A percentile compares a stretch with the other conserved stretches of the same genome.
phyloP scores from a whole-genome alignment of 2,888 invertebrate species.

The Mactromeris polynyma region DNA sequence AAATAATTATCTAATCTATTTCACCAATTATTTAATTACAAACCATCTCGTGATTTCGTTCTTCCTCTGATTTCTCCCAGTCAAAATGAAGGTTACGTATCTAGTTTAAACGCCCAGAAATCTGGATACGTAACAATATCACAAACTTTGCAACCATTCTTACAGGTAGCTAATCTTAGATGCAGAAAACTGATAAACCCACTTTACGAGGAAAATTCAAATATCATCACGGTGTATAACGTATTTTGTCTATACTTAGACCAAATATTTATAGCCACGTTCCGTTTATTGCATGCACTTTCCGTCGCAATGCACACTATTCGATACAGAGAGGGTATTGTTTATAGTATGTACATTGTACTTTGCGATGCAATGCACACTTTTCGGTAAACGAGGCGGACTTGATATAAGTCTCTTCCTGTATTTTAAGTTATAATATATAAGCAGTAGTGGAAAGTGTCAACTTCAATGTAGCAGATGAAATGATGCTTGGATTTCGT shows the following conservation, averaged over 20 bases:
- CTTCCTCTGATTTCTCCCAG: background rate
- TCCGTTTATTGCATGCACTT: too few species aligned
- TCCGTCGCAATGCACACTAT: too few species aligned
- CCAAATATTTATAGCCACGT: too few species aligned
- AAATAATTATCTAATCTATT: conserved; percentile 10
- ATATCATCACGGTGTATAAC: background rate
- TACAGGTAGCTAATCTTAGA: background rate
- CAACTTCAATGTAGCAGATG: too few species aligned
- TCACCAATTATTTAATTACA: conserved; percentile 7
- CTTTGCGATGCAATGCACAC: too few species aligned
- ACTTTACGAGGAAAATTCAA: background rate
- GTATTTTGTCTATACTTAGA: background rate
- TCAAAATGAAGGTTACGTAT: background rate
- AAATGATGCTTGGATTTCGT: too few species aligned
- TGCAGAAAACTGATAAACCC: background rate
- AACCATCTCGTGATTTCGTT: background rate
- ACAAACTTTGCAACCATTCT: background rate
- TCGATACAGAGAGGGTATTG: too few species aligned
- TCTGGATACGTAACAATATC: background rate
- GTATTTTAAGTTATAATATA: too few species aligned
- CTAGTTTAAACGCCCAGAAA: background rate
- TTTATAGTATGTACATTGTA: too few species aligned
- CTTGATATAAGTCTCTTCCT: too few species aligned
- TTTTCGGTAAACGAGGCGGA: too few species aligned
- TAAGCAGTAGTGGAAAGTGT: too few species aligned